Percentiles rank a stretch among this genome's conserved stretches.
phyloP scores from a whole-genome alignment of 2,113 vertebrate species.

The Malaclemys terrapin region DNA sequence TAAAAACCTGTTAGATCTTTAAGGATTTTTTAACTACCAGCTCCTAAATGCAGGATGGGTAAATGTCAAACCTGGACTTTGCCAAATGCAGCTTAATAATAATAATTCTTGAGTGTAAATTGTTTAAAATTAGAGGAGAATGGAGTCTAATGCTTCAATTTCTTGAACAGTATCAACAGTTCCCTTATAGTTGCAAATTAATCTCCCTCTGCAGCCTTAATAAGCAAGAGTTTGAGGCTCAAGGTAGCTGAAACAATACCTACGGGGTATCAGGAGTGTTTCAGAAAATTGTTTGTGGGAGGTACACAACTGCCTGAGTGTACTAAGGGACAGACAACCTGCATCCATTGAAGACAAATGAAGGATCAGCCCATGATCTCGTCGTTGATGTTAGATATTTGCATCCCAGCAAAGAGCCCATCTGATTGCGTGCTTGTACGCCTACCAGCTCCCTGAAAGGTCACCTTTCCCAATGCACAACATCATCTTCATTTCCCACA shows the following conservation, averaged over 20 bases:
- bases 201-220: too few relatives aligned
- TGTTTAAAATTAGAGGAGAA: background rate
- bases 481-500: background rate
- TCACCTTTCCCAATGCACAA: background rate
- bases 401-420: background rate
- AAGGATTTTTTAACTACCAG: background rate
- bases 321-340: background rate
- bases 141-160: background rate
- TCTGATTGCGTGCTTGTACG: background rate
- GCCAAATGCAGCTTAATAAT: background rate
- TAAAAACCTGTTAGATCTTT: background rate
- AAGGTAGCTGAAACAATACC: background rate
- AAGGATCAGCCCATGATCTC: background rate
- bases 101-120: background rate
- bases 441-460: background rate
- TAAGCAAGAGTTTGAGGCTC: background rate
- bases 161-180: background rate
- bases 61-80: background rate
- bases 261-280: background rate
- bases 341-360: background rate
- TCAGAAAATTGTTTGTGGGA: background rate
- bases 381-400: background rate
- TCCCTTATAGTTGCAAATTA: background rate
- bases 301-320: background rate
- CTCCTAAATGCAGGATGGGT: background rate